These are phyloP conservation scores for Brachionus calyciflorus DNA, from an alignment of 1,140 invertebrate genomes.

Conservation along the genomic window DNA sequence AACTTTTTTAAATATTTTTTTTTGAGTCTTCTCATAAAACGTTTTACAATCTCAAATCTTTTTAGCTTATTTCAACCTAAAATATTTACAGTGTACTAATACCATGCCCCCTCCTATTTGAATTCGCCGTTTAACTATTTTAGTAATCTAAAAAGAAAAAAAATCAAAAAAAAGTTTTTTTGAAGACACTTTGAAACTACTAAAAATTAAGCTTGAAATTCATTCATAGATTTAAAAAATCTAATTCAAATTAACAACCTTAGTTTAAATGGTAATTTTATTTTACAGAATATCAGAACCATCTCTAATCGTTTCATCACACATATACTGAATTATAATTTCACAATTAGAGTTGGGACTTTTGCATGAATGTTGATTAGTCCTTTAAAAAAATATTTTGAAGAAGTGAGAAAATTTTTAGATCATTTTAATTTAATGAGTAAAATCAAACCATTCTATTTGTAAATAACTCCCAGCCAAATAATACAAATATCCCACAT, in stretches of 20 bases:
- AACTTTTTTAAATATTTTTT: too few species aligned
- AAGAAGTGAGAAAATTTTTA: neutral
- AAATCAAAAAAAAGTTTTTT: too few species aligned
- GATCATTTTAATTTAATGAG: neutral
- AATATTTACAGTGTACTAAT: too few species aligned
- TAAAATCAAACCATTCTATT: conserved; percentile 27
- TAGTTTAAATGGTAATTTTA: neutral
- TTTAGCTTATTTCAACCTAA: too few species aligned
- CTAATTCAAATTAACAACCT: neutral
- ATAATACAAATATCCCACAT: conserved; percentile 56
- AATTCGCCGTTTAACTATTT: too few species aligned
- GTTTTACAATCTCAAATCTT: too few species aligned
- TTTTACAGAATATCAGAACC: neutral
- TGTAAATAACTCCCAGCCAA: conserved; percentile 53
- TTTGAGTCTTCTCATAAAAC: too few species aligned
- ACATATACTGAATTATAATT: conserved; percentile 59
- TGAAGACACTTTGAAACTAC: too few species aligned
- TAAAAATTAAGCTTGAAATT: too few species aligned
- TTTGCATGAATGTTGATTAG: conserved; percentile 60
- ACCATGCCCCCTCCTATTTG: too few species aligned
- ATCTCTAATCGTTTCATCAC: conserved; percentile 48
- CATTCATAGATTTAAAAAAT: too few species aligned
- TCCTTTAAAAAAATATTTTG: conserved; percentile 48
- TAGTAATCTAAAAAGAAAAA: too few species aligned
- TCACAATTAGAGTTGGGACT: conserved; percentile 54